Percentiles rank a stretch among this genome's conserved stretches.
Evolutionary conservation across 2,888 invertebrate genomes (phyloP).

Genomic region (Epinotia ramella): DNA sequence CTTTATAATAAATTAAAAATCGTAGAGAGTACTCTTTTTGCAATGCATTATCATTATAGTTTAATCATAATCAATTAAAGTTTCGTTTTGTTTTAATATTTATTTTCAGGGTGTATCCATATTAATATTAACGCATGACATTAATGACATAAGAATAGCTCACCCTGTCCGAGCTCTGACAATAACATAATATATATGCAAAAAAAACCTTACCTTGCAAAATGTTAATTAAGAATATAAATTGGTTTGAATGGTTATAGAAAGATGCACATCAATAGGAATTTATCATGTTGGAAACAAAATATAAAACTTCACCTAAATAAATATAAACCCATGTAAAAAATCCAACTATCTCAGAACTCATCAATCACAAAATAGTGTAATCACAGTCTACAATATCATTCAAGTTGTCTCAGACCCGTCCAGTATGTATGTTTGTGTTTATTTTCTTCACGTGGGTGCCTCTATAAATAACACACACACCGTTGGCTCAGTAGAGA

Average conservation of each 20-base stretch:
- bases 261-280: neutral
- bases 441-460: conserved; percentile 72
- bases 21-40: no score
- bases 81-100: no score
- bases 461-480: conserved; percentile 76
- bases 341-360: neutral
- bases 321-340: neutral
- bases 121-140: no score
- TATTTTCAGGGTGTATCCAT: no score
- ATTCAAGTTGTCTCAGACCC: conserved; percentile 24
- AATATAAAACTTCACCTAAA: neutral
- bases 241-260: no score
- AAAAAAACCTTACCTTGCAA: neutral
- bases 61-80: no score
- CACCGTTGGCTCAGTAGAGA: conserved; percentile 53
- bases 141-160: no score
- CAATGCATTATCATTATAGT: no score
- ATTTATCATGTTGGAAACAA: neutral
- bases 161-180: no score
- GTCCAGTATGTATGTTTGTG: conserved; percentile 55
- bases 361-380: neutral
- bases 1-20: no score
- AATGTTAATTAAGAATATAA: no score
- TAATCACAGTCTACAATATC: conserved; percentile 3
- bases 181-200: no score